Evolutionary conservation across 2,888 invertebrate genomes (phyloP).

Genomic region (Dryobotodes eremita): DNA sequence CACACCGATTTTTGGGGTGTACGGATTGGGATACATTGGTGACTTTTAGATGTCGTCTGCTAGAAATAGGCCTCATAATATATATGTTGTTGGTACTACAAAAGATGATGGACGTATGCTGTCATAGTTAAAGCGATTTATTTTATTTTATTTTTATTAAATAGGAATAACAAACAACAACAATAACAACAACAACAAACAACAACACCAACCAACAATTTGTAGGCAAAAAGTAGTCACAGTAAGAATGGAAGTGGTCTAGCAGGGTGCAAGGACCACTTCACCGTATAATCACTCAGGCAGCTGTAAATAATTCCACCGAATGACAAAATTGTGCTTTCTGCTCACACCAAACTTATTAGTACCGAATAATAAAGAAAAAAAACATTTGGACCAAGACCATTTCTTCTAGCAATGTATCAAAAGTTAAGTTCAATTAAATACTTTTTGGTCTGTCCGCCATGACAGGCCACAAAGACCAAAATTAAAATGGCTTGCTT

Average conservation of each 20-base stretch:
- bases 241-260: not conserved
- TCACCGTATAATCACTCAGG: not conserved
- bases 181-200: no score
- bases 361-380: not conserved
- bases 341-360: not conserved
- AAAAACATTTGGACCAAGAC: not conserved
- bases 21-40: slow-evolving; percentile 48
- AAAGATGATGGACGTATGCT: not conserved
- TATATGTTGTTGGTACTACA: not conserved
- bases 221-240: no score
- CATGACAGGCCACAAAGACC: not conserved
- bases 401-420: not conserved
- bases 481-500: not conserved
- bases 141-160: no score
- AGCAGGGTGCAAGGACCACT: not conserved
- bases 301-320: no score
- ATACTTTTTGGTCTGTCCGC: not conserved
- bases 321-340: not conserved
- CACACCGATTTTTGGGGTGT: slow-evolving; percentile 64
- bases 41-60: not conserved
- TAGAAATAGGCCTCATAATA: not conserved
- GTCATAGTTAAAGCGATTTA: not conserved
- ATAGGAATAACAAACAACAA: no score
- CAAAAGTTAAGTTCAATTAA: not conserved
- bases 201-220: no score